Base-by-base conservation (phyloP, 2,113 vertebrate genomes). In the Caretta caretta region DNA sequence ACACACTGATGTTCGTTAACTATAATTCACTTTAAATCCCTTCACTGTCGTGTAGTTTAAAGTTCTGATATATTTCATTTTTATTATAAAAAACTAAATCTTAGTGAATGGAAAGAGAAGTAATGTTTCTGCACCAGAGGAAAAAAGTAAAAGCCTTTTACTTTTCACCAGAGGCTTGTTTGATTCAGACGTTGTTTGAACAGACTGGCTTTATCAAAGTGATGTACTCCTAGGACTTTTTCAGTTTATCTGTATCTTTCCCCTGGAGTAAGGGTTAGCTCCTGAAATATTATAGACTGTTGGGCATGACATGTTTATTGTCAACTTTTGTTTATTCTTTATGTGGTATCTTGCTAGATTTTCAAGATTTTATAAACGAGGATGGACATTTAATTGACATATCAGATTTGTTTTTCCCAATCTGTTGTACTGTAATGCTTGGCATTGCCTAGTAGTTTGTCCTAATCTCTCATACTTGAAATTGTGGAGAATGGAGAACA, bases 361-460 rank as follows among this genome's bases (percentile, higher is more conserved):
- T 69, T 35, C 16, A 69, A 69, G 62, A 69, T 69, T 69, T n/a
- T 69, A 69, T 69, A 69, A 69, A 69, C n/a, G 22, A 38, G 19
- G 22, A 46, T 24, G 72, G 72, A 22, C 9, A 76, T 69, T 35
- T 69, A 69, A n/a, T n/a, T 69, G 35, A 69, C 31, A 17, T 8
- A 65, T 65, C 62, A 65, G 62, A 65, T 65, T 65, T 65, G 16
- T 35, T n/a, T 65, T 65, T 35, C 62, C 13, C 31, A n/a, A 31
- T n/a, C 10, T 11, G 10, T 79, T 80, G n/a, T 75, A 50, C 1
- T 2, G 51, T 25, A 92, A 54, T n/a, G 79, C 35, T 91, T 53
- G 0, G 3, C 48, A 65, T 8, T 75, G 31, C 10, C 92, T 51
- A 0, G 0, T 49, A 13, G 35, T 22, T 85, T 27, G 83, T 86